Conservation (phyloP, 2,113 vertebrate species). For the Gyps fulvus region DNA sequence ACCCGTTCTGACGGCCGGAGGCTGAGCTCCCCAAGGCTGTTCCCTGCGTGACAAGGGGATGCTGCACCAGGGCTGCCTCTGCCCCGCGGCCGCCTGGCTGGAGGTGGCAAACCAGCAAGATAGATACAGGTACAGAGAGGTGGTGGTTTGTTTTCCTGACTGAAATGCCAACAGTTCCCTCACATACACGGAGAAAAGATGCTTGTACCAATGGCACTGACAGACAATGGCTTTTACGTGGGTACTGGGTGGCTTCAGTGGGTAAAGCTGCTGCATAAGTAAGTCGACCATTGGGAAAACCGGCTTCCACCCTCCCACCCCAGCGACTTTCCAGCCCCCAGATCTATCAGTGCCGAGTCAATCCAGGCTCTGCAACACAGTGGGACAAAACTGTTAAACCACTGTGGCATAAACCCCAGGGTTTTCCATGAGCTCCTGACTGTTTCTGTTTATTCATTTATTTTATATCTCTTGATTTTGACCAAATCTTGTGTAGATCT, state of each 20-base stretch:
- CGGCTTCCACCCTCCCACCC: background rate
- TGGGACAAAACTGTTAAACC: background rate
- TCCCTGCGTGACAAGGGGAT: background rate
- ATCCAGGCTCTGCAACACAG: background rate
- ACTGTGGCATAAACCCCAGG: background rate
- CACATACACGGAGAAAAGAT: background rate
- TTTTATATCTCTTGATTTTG: background rate
- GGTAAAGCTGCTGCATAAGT: rapidly evolving
- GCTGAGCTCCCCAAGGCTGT: background rate
- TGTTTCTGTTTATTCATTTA: background rate
- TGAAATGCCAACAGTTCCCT: background rate
- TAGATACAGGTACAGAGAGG: background rate
- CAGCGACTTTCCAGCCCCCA: background rate
- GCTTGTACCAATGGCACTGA: background rate
- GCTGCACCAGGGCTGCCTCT: background rate
- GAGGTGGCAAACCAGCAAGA: background rate
- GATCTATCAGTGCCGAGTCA: background rate
- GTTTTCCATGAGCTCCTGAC: background rate
- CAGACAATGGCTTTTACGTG: background rate
- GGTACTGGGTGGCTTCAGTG: background rate
- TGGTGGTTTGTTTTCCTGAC: no score
- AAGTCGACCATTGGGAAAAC: background rate
- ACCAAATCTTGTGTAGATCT: background rate
- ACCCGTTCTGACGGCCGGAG: no score
- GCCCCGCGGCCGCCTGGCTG: background rate